Evolutionary conservation across 2,888 invertebrate species (phyloP).

Genomic region (Pollenia griseotomentosa): DNA sequence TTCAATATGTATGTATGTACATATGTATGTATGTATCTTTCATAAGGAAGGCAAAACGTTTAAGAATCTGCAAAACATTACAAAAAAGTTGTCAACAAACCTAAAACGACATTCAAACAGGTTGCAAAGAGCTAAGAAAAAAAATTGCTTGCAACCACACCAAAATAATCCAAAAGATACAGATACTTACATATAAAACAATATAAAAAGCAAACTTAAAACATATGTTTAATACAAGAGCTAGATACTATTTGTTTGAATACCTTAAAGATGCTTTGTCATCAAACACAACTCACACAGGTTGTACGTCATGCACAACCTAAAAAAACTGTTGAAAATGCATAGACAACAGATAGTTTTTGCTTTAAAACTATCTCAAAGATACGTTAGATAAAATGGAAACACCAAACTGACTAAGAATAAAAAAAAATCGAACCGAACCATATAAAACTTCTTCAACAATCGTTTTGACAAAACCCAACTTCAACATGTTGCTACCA

Average conservation of each 20-base stretch:
- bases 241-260: background rate
- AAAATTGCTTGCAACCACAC: background rate
- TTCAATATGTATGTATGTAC: background rate
- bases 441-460: no score
- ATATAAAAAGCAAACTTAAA: background rate
- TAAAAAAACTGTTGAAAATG: background rate
- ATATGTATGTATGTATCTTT: background rate
- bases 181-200: background rate
- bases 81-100: constrained; percentile 16
- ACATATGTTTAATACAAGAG: background rate
- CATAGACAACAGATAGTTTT: no score
- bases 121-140: constrained; percentile 5
- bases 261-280: constrained; percentile 3
- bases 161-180: background rate
- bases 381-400: no score
- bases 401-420: no score
- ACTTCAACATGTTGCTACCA: background rate
- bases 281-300: background rate
- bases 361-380: no score
- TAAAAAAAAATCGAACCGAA: no score
- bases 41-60: background rate
- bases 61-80: constrained; percentile 12
- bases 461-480: no score
- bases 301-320: background rate
- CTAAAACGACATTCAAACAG: background rate